Evolutionary conservation across 2,888 invertebrate genomes (phyloP).

Genomic region (Ectemnius cavifrons): DNA sequence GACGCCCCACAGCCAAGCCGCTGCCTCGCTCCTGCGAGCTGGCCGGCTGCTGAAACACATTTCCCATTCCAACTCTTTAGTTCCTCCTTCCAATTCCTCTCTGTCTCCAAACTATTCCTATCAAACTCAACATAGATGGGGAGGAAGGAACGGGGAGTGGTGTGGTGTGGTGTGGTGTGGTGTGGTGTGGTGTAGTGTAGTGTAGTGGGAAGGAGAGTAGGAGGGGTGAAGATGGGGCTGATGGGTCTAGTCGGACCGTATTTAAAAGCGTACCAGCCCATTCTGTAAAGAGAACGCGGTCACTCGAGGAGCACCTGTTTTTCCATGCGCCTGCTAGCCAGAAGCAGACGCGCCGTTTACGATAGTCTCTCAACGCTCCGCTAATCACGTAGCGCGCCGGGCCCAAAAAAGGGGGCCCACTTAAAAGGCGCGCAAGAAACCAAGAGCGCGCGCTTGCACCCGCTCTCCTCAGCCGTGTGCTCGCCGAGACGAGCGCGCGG

Average conservation of each 20-base stretch:
- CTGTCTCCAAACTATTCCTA: too few species aligned
- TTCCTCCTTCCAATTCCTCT: too few species aligned
- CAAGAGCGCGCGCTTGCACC: not conserved
- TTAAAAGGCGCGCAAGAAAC: not conserved
- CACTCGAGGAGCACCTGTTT: slow-evolving; percentile 4
- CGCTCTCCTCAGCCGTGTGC: too few species aligned
- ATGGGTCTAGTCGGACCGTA: too few species aligned
- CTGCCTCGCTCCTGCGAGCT: slow-evolving; percentile 77
- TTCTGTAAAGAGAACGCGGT: not conserved
- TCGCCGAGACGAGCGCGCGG: not conserved
- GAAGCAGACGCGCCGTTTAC: slow-evolving; percentile 8
- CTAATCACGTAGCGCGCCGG: slow-evolving; percentile 6
- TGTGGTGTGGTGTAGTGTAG: too few species aligned
- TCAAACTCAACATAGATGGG: too few species aligned
- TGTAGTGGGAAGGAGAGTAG: too few species aligned
- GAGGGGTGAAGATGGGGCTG: too few species aligned
- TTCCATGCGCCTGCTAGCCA: slow-evolving; percentile 3
- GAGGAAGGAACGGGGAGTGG: too few species aligned
- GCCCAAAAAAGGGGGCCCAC: slow-evolving; percentile 7
- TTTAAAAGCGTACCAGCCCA: too few species aligned
- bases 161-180: too few species aligned
- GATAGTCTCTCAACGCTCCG: slow-evolving; percentile 28
- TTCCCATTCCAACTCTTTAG: slow-evolving; percentile 17
- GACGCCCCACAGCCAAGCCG: slow-evolving; percentile 76
- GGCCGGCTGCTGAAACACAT: slow-evolving; percentile 82